phyloP scores from a whole-genome alignment of 2,888 invertebrate species.

The Dorcus hopei region DNA sequence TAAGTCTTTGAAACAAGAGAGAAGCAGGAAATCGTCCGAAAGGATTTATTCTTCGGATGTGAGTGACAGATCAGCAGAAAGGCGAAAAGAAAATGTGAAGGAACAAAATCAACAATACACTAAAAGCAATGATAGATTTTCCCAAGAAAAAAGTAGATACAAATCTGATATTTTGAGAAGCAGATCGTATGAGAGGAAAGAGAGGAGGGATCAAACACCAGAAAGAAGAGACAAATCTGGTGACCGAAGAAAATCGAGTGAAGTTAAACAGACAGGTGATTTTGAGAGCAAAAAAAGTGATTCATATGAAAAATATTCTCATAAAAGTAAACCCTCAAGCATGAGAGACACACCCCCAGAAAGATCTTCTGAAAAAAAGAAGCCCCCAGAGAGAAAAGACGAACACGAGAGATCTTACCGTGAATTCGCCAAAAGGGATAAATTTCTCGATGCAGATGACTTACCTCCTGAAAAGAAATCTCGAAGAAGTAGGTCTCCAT shows the following conservation, averaged over 20 bases:
- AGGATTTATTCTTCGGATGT: slow-evolving; percentile 3
- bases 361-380: neutral
- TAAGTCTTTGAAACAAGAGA: slow-evolving; percentile 4
- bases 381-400: too few relatives aligned
- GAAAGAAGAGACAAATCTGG: slow-evolving; percentile 12
- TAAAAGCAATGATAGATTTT: neutral
- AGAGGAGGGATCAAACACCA: slow-evolving; percentile 9
- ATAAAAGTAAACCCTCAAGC: slow-evolving; percentile 19
- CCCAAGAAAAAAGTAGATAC: neutral
- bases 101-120: too few relatives aligned
- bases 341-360: neutral
- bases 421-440: too few relatives aligned
- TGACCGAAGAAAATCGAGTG: neutral
- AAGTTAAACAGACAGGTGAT: neutral
- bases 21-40: neutral
- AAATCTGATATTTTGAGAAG: slow-evolving; percentile 1
- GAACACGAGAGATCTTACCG: too few relatives aligned
- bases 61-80: slow-evolving; percentile 6
- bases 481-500: too few relatives aligned
- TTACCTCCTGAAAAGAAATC: too few relatives aligned
- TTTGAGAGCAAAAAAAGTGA: slow-evolving; percentile 1
- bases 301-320: slow-evolving; percentile 20
- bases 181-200: slow-evolving; percentile 8
- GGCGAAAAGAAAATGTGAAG: neutral
- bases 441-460: too few relatives aligned